Evolutionary conservation across 35 echinoderm and acorn worm genomes (phyloP).

Genomic region (Holothuria glaberrima): DNA sequence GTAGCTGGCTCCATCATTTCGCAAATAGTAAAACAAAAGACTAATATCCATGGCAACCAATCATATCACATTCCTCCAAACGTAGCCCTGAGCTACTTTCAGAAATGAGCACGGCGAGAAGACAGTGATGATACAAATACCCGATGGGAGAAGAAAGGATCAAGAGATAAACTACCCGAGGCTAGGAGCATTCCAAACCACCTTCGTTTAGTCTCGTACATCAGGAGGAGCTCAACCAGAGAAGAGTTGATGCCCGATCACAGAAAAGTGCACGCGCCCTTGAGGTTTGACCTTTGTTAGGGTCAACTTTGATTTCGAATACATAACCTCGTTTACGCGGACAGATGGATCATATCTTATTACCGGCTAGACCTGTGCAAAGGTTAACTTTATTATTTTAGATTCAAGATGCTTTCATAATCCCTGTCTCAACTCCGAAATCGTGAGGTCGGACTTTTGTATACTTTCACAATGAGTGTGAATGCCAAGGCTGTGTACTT

Average conservation of each 20-base stretch:
- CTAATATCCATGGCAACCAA: conserved; percentile 34
- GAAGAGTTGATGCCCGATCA: too few relatives aligned
- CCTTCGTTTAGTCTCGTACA: conserved; percentile 28
- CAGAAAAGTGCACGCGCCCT: neutral
- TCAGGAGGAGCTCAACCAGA: neutral
- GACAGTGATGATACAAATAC: conserved; percentile 21
- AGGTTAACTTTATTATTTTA: conserved; percentile 25
- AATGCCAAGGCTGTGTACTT: too few relatives aligned
- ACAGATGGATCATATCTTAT: too few relatives aligned
- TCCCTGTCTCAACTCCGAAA: too few relatives aligned
- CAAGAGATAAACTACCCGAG: conserved; percentile 28
- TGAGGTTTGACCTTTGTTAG: conserved; percentile 26
- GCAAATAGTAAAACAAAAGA: conserved; percentile 28
- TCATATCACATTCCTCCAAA: conserved; percentile 36
- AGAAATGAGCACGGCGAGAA: neutral
- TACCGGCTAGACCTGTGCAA: too few relatives aligned
- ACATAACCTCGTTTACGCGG: too few relatives aligned
- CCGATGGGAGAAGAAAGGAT: conserved; percentile 2
- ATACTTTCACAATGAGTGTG: too few relatives aligned
- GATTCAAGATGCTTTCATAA: neutral
- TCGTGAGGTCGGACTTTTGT: too few relatives aligned
- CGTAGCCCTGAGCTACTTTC: conserved; percentile 32
- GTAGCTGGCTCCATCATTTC: neutral
- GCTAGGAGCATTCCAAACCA: conserved; percentile 28
- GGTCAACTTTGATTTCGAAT: neutral